These are phyloP conservation scores for Eolophus roseicapilla DNA, from an alignment of 2,113 vertebrate species.

Conservation along the genomic window DNA sequence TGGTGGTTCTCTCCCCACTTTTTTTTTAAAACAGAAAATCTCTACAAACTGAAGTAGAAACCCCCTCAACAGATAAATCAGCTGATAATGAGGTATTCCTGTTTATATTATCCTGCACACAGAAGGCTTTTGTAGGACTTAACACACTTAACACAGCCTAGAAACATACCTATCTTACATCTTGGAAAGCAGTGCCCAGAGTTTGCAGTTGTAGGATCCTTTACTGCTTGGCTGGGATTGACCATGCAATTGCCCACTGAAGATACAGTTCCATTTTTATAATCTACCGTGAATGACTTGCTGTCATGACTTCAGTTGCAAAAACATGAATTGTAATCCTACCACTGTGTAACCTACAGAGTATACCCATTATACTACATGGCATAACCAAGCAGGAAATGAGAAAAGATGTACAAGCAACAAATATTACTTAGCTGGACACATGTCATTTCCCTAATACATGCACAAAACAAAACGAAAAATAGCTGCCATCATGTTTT, in stretches of 20 bases:
- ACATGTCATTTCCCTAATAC: background rate
- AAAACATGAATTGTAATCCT: background rate
- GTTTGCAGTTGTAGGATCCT: background rate
- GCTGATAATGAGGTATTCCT: background rate
- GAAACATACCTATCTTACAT: background rate
- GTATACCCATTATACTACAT: background rate
- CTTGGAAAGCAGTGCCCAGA: background rate
- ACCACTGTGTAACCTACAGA: background rate
- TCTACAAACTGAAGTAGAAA: background rate
- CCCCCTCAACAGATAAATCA: background rate
- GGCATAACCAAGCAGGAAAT: background rate
- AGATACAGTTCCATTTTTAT: background rate
- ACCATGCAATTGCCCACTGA: background rate
- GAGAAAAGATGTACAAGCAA: background rate
- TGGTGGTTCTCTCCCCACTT: fast-evolving
- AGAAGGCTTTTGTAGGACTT: background rate
- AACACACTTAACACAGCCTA: background rate
- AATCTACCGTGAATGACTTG: background rate
- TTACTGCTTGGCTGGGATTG: background rate
- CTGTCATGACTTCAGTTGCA: background rate
- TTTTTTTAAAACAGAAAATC: background rate
- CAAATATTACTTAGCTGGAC: background rate
- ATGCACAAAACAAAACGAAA: background rate
- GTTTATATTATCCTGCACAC: background rate
- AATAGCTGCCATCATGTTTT: background rate